Percentiles rank a stretch among this genome's conserved stretches.
Evolutionary conservation across 2,797 vertebrate genomes (phyloP).

Genomic region (Danionella dracula): DNA sequence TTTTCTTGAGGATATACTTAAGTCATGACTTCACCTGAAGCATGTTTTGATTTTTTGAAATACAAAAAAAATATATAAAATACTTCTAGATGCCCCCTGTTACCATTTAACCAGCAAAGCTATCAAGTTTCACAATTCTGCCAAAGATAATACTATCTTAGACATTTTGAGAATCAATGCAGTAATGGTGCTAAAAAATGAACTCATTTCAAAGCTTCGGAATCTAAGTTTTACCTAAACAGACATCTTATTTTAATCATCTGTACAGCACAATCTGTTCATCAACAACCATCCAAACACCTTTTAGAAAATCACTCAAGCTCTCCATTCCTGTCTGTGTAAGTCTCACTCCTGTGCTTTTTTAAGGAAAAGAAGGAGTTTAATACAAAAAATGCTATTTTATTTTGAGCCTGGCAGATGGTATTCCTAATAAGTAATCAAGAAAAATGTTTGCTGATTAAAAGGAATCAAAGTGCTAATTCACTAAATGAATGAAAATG

Average conservation of each 20-base stretch:
- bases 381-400: not conserved
- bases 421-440: no score
- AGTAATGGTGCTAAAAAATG: not conserved
- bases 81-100: no score
- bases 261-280: not conserved
- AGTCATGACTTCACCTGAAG: no score
- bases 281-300: not conserved
- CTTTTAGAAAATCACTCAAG: not conserved
- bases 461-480: no score
- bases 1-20: no score
- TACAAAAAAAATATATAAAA: no score
- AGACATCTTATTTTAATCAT: not conserved
- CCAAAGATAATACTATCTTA: not conserved
- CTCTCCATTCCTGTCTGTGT: not conserved
- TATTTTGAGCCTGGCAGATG: not conserved
- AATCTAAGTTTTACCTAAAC: not conserved
- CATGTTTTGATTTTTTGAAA: no score
- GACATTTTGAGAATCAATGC: conserved; percentile 12
- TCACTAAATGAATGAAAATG: no score
- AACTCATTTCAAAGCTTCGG: not conserved
- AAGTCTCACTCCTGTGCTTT: not conserved
- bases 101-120: no score
- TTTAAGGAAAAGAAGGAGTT: not conserved
- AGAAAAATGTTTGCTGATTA: no score
- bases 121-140: no score